These are phyloP conservation scores for Drosophila quinaria DNA, from an alignment of 2,888 invertebrate genomes.

Conservation along the genomic window DNA sequence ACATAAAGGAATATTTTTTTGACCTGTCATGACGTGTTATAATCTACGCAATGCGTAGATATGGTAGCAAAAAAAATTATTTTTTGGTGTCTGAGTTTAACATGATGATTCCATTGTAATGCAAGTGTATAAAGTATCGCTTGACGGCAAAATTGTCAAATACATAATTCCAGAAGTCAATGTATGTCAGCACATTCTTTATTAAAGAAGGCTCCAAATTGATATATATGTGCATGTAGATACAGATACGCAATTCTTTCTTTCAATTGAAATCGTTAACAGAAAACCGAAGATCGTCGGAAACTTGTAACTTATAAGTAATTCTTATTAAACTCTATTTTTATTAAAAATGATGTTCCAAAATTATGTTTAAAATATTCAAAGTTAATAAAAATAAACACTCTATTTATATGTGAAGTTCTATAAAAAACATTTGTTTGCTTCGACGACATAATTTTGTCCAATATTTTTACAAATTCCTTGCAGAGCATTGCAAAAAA, in stretches of 20 bases:
- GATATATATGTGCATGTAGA: background rate
- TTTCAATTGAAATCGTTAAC: background rate
- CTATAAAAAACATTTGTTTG: background rate
- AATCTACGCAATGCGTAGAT: conserved; percentile 8
- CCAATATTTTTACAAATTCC: background rate
- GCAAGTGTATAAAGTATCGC: background rate
- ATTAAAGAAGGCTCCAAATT: background rate
- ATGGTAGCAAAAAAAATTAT: background rate
- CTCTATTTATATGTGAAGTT: background rate
- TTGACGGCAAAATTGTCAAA: no score
- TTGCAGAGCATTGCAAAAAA: conserved; percentile 10
- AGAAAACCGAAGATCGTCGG: no score
- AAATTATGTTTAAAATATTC: no score
- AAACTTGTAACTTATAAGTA: no score
- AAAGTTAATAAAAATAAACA: background rate
- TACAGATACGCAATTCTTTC: no score
- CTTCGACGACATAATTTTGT: background rate
- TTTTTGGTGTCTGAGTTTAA: background rate
- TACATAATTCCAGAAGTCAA: background rate
- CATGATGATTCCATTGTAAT: background rate
- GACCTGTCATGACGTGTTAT: background rate
- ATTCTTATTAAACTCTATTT: no score
- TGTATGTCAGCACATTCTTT: background rate
- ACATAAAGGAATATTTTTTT: conserved; percentile 4
- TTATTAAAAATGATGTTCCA: no score